Conservation (phyloP, 2,888 invertebrate species). For the Ectemnius cavifrons region DNA sequence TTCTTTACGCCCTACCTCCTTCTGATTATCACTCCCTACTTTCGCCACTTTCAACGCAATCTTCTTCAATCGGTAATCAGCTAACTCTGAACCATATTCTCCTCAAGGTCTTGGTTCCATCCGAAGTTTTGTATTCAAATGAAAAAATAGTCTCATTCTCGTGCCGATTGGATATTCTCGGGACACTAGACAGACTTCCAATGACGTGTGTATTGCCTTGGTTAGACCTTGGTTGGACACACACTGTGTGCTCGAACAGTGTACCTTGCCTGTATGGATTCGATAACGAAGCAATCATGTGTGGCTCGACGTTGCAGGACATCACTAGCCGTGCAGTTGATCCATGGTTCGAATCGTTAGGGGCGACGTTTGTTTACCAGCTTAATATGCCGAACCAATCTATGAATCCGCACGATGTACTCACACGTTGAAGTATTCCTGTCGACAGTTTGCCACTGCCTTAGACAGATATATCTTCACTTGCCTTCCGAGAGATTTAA, state of each 20-base stretch:
- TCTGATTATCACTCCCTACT: no score
- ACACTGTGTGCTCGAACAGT: no score
- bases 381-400: slow-evolving; percentile 40
- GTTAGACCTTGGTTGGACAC: no score
- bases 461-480: neutral
- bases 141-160: neutral
- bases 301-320: slow-evolving; percentile 20
- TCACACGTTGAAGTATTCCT: slow-evolving; percentile 18
- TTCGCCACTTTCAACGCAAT: slow-evolving; percentile 8
- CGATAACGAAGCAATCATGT: slow-evolving; percentile 48
- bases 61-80: slow-evolving; percentile 35
- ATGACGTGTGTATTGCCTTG: neutral
- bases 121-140: no score
- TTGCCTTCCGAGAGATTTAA: no score
- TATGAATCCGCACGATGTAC: neutral
- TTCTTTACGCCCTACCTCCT: no score
- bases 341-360: slow-evolving; percentile 29
- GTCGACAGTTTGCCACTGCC: neutral
- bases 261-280: slow-evolving; percentile 24
- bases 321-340: slow-evolving; percentile 17
- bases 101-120: no score
- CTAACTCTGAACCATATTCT: no score
- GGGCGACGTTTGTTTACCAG: slow-evolving; percentile 43
- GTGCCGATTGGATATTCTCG: neutral
- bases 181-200: neutral